phyloP scores from a whole-genome alignment of 2,797 vertebrate species.

The Megalops cyprinoides region DNA sequence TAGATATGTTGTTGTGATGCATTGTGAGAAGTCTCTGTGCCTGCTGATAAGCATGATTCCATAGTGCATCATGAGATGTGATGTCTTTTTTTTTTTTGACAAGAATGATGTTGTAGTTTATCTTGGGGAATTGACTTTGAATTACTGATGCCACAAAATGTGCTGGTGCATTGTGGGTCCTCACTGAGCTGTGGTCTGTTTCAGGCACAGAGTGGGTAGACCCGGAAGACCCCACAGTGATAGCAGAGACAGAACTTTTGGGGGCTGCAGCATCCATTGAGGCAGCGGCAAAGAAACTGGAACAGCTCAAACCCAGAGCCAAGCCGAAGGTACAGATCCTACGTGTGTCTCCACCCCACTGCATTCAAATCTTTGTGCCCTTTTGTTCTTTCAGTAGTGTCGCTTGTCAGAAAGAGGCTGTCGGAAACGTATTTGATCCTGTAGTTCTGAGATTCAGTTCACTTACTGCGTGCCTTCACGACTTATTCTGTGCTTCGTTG shows the following conservation, averaged over 20 bases:
- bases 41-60: not conserved
- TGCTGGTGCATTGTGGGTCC: conserved; percentile 12
- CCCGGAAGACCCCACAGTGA: conserved; percentile 94
- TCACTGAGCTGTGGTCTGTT: conserved; percentile 53
- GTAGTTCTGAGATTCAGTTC: not conserved
- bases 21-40: conserved; percentile 16
- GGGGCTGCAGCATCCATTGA: conserved; percentile 97
- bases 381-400: not conserved
- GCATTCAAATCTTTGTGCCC: not conserved
- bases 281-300: conserved; percentile 98
- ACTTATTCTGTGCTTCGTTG: not conserved
- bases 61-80: no score
- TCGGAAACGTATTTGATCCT: no score
- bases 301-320: conserved; percentile 95
- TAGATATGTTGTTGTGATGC: not conserved
- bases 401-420: not conserved
- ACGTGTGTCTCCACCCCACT: not conserved
- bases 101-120: not conserved
- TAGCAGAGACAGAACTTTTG: conserved; percentile 93
- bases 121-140: no score
- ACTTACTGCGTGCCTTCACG: not conserved
- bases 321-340: conserved; percentile 90
- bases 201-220: conserved; percentile 94
- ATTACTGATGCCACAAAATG: no score
- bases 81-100: not conserved